Evolutionary conservation across 2,888 invertebrate species (phyloP).

Genomic region (Selenia dentaria): DNA sequence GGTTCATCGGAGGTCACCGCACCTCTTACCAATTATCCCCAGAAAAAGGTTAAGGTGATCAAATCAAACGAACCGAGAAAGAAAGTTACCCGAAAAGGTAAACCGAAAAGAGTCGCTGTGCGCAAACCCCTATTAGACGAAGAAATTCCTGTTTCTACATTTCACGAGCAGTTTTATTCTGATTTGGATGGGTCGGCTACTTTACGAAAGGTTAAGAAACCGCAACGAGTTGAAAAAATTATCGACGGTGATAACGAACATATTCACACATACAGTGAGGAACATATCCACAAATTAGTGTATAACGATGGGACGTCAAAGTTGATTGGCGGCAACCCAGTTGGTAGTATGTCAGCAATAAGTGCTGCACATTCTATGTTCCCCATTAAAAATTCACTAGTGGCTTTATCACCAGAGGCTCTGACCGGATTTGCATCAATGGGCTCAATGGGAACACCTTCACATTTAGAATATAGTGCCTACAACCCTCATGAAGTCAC

Average conservation of each 20-base stretch:
- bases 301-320: conserved; percentile 52
- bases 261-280: conserved; percentile 80
- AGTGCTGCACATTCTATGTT: conserved; percentile 51
- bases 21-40: conserved; percentile 42
- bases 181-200: conserved; percentile 74
- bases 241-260: conserved; percentile 81
- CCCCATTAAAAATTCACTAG: conserved; percentile 58
- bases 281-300: conserved; percentile 76
- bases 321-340: conserved; percentile 51
- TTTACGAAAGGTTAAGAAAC: conserved; percentile 72
- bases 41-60: conserved; percentile 69
- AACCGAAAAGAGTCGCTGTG: conserved; percentile 51
- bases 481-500: conserved; percentile 79
- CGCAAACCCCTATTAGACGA: conserved; percentile 62
- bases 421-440: conserved; percentile 53
- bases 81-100: conserved; percentile 60
- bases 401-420: conserved; percentile 57
- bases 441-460: conserved; percentile 63
- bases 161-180: conserved; percentile 79
- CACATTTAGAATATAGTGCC: conserved; percentile 69
- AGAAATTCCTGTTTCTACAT: conserved; percentile 70
- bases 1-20: conserved; percentile 43
- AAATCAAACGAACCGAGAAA: conserved; percentile 71
- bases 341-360: conserved; percentile 54
- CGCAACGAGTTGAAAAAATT: conserved; percentile 79